These are phyloP conservation scores for Musca vetustissima DNA, from an alignment of 1,140 invertebrate genomes.

Conservation along the genomic window DNA sequence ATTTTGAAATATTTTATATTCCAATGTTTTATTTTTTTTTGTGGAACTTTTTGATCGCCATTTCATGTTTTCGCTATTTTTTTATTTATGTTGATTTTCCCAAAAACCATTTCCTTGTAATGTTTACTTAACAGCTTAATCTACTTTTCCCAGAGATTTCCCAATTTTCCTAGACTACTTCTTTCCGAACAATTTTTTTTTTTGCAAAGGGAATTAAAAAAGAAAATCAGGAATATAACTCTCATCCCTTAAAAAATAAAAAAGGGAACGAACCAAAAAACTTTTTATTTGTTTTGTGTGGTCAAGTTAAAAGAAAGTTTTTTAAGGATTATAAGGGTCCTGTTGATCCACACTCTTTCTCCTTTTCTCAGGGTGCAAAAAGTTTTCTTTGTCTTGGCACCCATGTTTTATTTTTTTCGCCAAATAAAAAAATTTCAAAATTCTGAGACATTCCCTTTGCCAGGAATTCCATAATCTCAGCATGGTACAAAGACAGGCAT, in stretches of 20 bases:
- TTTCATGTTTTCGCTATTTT: background rate
- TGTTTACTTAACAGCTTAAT: slow-evolving; percentile 1
- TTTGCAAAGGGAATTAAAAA: background rate
- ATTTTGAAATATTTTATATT: too few relatives aligned
- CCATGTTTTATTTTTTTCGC: too few relatives aligned
- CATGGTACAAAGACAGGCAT: too few relatives aligned
- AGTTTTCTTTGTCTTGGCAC: too few relatives aligned
- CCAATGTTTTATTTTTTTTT: too few relatives aligned
- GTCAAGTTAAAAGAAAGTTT: slow-evolving; percentile 16
- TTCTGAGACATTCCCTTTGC: too few relatives aligned
- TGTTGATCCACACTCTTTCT: too few relatives aligned
- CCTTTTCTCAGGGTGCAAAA: too few relatives aligned
- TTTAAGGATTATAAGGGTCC: slow-evolving; percentile 16
- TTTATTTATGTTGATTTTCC: too few relatives aligned
- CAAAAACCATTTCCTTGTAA: background rate
- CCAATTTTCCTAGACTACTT: background rate
- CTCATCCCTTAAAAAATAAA: background rate
- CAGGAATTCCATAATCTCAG: too few relatives aligned
- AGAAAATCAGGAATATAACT: background rate
- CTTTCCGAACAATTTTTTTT: background rate
- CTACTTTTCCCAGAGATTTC: background rate
- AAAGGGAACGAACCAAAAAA: background rate
- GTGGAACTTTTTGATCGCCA: background rate
- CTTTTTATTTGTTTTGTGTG: slow-evolving; percentile 13
- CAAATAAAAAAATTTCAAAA: too few relatives aligned